Evolutionary conservation across 2,797 vertebrate species (phyloP).

Genomic region (Anguilla megastoma): DNA sequence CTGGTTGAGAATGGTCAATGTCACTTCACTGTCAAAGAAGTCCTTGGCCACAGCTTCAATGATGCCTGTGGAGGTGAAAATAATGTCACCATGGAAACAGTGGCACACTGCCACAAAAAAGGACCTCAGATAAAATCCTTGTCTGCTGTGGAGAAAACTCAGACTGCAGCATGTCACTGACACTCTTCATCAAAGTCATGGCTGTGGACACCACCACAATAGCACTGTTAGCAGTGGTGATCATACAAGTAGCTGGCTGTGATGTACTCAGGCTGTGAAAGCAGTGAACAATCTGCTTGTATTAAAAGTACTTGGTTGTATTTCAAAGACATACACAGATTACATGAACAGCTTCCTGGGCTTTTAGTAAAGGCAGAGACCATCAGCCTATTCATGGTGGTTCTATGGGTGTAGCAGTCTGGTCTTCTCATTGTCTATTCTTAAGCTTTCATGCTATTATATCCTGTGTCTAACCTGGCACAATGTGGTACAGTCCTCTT

Average conservation of each 20-base stretch:
- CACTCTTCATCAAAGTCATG: not conserved
- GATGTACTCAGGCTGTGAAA: too few relatives aligned
- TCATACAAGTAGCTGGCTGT: too few relatives aligned
- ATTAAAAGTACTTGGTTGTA: too few relatives aligned
- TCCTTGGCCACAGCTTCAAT: slow-evolving; percentile 74
- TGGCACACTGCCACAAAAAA: not conserved
- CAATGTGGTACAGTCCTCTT: slow-evolving; percentile 70
- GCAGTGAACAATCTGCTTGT: too few relatives aligned
- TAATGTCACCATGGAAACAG: slow-evolving; percentile 19
- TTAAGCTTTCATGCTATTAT: too few relatives aligned
- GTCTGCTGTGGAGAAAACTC: not conserved
- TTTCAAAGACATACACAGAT: too few relatives aligned
- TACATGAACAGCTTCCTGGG: too few relatives aligned
- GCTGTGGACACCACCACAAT: not conserved
- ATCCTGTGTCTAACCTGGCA: slow-evolving; percentile 63
- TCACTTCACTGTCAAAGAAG: slow-evolving; percentile 71
- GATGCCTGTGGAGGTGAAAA: slow-evolving; percentile 64
- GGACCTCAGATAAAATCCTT: not conserved
- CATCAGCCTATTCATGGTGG: too few relatives aligned
- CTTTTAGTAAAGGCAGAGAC: too few relatives aligned
- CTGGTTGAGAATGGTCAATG: slow-evolving; percentile 70
- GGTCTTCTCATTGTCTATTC: too few relatives aligned
- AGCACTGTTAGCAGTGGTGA: too few relatives aligned
- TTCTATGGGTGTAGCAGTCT: too few relatives aligned
- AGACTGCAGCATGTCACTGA: not conserved